Conservation (phyloP, 2,888 invertebrate species). For the Apamea monoglypha region DNA sequence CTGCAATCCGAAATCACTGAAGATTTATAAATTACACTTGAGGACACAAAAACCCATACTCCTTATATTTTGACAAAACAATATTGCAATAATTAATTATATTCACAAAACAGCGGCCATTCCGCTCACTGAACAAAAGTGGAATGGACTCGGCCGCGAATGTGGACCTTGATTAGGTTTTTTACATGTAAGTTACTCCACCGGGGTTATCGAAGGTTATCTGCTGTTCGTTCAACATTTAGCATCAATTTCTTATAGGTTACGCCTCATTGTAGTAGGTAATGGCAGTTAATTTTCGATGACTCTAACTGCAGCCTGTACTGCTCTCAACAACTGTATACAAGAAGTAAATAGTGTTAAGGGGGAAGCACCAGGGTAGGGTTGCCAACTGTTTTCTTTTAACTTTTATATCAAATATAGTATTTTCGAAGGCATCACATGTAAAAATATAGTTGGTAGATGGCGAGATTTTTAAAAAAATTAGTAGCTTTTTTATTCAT, state of each 20-base stretch:
- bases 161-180: slow-evolving; percentile 70
- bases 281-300: neutral
- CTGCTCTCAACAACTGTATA: neutral
- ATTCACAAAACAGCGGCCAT: slow-evolving; percentile 57
- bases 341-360: neutral
- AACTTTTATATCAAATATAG: too few relatives aligned
- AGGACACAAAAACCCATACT: slow-evolving; percentile 29
- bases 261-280: slow-evolving; percentile 30
- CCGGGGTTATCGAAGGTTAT: slow-evolving; percentile 74
- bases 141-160: slow-evolving; percentile 65
- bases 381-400: too few relatives aligned
- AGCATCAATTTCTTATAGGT: slow-evolving; percentile 51
- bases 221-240: slow-evolving; percentile 62
- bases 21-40: slow-evolving; percentile 8
- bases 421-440: too few relatives aligned
- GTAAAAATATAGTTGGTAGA: too few relatives aligned
- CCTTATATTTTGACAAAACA: neutral
- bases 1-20: slow-evolving; percentile 57
- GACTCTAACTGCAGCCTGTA: neutral
- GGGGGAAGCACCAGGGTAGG: too few relatives aligned
- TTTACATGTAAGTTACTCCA: slow-evolving; percentile 61
- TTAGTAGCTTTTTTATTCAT: too few relatives aligned
- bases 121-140: slow-evolving; percentile 62
- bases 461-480: too few relatives aligned
- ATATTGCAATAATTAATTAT: slow-evolving; percentile 27